Percentiles rank a stretch among this genome's conserved stretches.
These are phyloP conservation scores for Ageneiosus marmoratus DNA, from an alignment of 2,113 vertebrate genomes.

Conservation along the genomic window DNA sequence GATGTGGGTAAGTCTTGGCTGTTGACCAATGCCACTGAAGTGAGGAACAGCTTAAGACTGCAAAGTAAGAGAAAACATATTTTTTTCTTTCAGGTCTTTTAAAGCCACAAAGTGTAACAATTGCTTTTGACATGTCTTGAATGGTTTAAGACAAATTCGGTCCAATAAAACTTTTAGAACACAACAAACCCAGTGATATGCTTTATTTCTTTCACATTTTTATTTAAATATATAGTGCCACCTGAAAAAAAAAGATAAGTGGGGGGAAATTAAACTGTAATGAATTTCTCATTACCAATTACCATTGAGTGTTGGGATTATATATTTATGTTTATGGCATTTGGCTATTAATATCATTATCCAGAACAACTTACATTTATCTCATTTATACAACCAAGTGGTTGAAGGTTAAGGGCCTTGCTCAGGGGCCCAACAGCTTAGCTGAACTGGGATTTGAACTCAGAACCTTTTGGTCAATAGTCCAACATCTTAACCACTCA, in stretches of 20 bases:
- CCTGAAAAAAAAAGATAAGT: neutral
- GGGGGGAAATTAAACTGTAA: neutral
- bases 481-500: too few relatives aligned
- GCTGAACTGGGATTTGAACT: too few relatives aligned
- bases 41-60: conserved; percentile 47
- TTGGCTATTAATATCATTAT: too few relatives aligned
- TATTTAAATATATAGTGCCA: neutral
- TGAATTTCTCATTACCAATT: neutral
- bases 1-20: conserved; percentile 30
- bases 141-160: conserved; percentile 1
- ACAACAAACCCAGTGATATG: neutral
- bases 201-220: neutral
- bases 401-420: too few relatives aligned
- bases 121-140: conserved; percentile 19
- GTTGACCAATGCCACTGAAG: conserved; percentile 53
- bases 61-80: conserved; percentile 13
- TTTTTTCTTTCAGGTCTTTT: conserved; percentile 14
- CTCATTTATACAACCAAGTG: too few relatives aligned
- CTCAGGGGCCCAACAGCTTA: too few relatives aligned
- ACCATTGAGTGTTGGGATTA: neutral
- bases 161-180: conserved; percentile 24
- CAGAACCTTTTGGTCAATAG: too few relatives aligned
- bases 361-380: too few relatives aligned
- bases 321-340: too few relatives aligned
- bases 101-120: conserved; percentile 38